Percentiles rank a stretch among this genome's conserved stretches.
Conservation (phyloP, 2,797 vertebrate species). For the Microctenopoma stevenorrisi region DNA sequence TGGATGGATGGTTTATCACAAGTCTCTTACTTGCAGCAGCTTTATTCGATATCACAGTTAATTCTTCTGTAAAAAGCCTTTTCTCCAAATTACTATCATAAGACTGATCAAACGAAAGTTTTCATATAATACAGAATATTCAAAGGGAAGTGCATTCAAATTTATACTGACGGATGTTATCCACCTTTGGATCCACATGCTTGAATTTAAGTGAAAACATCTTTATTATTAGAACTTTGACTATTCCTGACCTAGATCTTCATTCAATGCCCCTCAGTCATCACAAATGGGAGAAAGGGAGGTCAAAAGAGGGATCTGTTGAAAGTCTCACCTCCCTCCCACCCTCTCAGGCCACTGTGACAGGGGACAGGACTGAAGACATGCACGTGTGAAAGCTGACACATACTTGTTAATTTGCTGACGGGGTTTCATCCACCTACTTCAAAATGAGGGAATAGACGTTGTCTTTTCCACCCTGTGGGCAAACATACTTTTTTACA, state of each 20-base stretch:
- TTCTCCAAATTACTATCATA: not conserved
- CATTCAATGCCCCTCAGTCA: constrained; percentile 23
- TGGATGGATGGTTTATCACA: not conserved
- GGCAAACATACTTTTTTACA: constrained; percentile 19
- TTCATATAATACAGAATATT: not conserved
- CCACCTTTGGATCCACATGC: too few relatives aligned
- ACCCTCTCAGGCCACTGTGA: constrained; percentile 39
- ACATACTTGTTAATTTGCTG: constrained; percentile 63
- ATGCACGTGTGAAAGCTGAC: constrained; percentile 54
- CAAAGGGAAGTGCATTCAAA: not conserved
- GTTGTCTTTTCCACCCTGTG: constrained; percentile 24
- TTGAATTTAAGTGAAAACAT: not conserved
- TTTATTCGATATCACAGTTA: not conserved
- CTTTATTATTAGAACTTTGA: constrained; percentile 14
- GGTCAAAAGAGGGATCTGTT: constrained; percentile 42
- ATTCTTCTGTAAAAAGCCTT: not conserved
- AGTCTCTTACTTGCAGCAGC: not conserved
- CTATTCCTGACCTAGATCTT: not conserved
- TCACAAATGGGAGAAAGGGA: constrained; percentile 36
- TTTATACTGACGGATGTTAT: not conserved
- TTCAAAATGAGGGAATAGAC: constrained; percentile 9
- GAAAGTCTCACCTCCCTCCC: constrained; percentile 58
- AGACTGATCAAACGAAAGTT: not conserved
- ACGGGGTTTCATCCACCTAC: constrained; percentile 48
- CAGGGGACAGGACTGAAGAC: constrained; percentile 56